A percentile compares a stretch with the other conserved stretches of the same genome.
phyloP scores from a whole-genome alignment of 2,797 vertebrate species.

The Carapus acus region DNA sequence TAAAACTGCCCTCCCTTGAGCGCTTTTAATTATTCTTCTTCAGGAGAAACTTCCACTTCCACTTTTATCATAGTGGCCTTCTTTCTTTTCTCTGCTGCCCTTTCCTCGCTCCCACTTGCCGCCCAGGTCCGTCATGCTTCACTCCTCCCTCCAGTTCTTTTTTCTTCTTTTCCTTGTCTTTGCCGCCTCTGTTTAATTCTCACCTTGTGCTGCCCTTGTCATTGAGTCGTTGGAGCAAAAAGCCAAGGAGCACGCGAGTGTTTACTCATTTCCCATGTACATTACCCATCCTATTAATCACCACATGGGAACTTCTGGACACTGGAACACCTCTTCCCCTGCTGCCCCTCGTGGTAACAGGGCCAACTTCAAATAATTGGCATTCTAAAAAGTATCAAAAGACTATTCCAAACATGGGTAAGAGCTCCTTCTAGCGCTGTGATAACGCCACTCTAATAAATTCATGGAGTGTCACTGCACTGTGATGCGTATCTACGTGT shows the following conservation, averaged over 20 bases:
- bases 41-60: slow-evolving; percentile 81
- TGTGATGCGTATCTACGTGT: too few species aligned
- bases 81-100: slow-evolving; percentile 41
- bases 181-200: slow-evolving; percentile 96
- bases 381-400: slow-evolving; percentile 27
- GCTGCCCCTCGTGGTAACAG: slow-evolving; percentile 60
- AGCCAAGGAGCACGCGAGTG: slow-evolving; percentile 99
- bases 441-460: too few species aligned
- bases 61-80: slow-evolving; percentile 69
- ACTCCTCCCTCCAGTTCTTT: slow-evolving; percentile 59
- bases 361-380: slow-evolving; percentile 54
- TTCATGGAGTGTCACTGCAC: too few species aligned
- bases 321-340: slow-evolving; percentile 86
- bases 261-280: slow-evolving; percentile 99
- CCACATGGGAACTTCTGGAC: slow-evolving; percentile 97
- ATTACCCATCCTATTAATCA: slow-evolving; percentile 99
- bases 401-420: not conserved
- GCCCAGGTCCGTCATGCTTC: slow-evolving; percentile 78
- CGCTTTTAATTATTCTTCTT: slow-evolving; percentile 83
- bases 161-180: slow-evolving; percentile 66
- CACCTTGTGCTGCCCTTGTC: slow-evolving; percentile 99
- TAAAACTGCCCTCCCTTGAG: slow-evolving; percentile 84
- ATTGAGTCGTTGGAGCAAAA: slow-evolving; percentile 99
- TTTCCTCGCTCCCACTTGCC: slow-evolving; percentile 64
- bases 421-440: too few species aligned